Evolutionary conservation across 2,113 vertebrate species (phyloP).

Genomic region (Anolis sagrei): DNA sequence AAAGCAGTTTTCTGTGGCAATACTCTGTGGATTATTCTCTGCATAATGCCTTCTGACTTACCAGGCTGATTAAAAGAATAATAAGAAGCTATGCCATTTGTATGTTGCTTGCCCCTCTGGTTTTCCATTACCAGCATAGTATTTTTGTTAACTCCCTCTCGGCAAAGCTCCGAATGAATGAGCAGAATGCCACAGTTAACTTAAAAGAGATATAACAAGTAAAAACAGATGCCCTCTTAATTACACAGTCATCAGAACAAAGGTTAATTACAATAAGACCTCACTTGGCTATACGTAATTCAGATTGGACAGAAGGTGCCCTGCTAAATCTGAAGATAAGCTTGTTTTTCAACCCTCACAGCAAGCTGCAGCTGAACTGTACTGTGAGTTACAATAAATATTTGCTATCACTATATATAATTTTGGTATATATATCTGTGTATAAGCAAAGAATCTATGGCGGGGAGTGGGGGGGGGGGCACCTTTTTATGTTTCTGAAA

Average conservation of each 20-base stretch:
- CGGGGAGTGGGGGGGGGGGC: too few relatives aligned
- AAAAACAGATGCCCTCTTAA: slow-evolving; percentile 22
- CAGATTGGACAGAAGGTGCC: slow-evolving; percentile 15
- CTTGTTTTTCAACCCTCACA: slow-evolving; percentile 25
- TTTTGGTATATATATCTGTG: too few relatives aligned
- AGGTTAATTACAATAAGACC: slow-evolving; percentile 35
- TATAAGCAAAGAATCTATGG: too few relatives aligned
- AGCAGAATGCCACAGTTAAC: slow-evolving; percentile 28
- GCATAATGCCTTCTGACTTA: not conserved
- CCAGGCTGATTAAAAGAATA: not conserved
- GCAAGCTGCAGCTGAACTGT: slow-evolving; percentile 2
- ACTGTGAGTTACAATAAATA: too few relatives aligned
- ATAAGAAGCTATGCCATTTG: slow-evolving; percentile 15
- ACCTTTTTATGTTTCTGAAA: too few relatives aligned
- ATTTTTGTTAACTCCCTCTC: not conserved
- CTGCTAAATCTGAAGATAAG: slow-evolving; percentile 18
- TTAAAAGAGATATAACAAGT: slow-evolving; percentile 34
- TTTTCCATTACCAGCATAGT: slow-evolving; percentile 21
- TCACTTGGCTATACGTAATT: slow-evolving; percentile 11
- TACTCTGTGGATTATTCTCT: not conserved
- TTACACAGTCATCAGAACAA: slow-evolving; percentile 27
- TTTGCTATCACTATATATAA: too few relatives aligned
- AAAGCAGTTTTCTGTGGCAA: not conserved
- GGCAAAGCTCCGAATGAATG: slow-evolving; percentile 6
- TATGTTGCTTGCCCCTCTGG: not conserved